Evolutionary conservation across 2,113 vertebrate genomes (phyloP), one percentile per base, ranked within the genome.

Genomic region (Saccopteryx bilineata): DNA sequence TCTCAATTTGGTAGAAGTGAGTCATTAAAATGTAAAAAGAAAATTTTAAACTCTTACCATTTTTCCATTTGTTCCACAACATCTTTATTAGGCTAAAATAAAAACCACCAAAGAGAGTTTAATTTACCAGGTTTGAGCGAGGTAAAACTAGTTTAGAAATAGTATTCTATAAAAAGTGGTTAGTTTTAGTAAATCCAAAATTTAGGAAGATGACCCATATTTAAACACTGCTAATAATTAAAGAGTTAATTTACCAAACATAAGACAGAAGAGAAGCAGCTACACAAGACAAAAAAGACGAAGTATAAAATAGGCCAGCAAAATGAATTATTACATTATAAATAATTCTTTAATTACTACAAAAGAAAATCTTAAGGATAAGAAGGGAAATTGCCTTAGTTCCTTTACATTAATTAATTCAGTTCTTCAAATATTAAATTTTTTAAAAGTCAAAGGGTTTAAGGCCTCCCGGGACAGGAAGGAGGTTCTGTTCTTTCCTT

Each of bases 41-140:
- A 92, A 95, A 58, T 48, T 24, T 13, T 87, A n/a, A 75, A 58
- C 56, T 90, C 97, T 98, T 95, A 99, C 99, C 98, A 98, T 97
- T 97, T 98, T 95, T 99, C 98, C 98, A 99, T 98, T 91, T 99
- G 98, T 86, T 98, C 98, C 96, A 99, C 83, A 79, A 98, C 52
- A 69, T 98, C 98, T 97, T 98, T 99, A 93, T 97, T 98, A 9
- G 98, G 94, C 99, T 99, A 50, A 93, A 96, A 97, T 66, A 94
- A 91, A 96, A 95, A 94, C 9, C 46, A 90, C 33, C 68, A 87
- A 69, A 72, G 75, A 76, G 56, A 46, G 56, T 71, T 96, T 94
- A 93, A 82, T 86, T 93, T 95, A 96, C 7, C n/a, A 93, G 89
- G 50, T 96, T 72, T 96, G 15, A 5, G 82, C 52, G 3, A 88